phyloP scores from a whole-genome alignment of 2,113 vertebrate genomes.

The Clarias macrocephalus region DNA sequence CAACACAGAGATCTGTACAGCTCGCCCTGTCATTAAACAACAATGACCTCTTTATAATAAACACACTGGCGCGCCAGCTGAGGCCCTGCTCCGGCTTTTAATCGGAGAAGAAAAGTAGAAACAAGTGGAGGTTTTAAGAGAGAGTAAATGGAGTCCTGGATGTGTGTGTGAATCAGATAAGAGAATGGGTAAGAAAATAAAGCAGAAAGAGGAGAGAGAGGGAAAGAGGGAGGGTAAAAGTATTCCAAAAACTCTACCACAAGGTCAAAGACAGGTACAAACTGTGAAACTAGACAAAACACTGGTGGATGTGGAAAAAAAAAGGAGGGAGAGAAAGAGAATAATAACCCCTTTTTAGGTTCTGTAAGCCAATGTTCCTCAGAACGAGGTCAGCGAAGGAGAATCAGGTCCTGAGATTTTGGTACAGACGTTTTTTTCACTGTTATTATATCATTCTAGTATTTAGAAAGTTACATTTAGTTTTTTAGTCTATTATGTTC shows the following conservation, averaged over 20 bases:
- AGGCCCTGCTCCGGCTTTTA: constrained; percentile 51
- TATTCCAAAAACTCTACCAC: not conserved
- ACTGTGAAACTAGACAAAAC: constrained; percentile 3
- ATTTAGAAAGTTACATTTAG: no score
- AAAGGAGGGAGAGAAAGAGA: not conserved
- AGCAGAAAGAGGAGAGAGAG: constrained; percentile 9
- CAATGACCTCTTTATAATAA: constrained; percentile 57
- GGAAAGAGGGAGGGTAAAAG: not conserved
- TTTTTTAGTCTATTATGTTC: not conserved
- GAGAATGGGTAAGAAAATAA: constrained; percentile 62
- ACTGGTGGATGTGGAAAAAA: not conserved
- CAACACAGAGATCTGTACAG: constrained; percentile 50
- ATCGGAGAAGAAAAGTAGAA: constrained; percentile 51
- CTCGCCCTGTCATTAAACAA: constrained; percentile 53
- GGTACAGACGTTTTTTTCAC: not conserved
- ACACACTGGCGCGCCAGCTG: constrained; percentile 44
- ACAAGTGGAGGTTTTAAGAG: constrained; percentile 55
- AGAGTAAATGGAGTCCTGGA: constrained; percentile 56
- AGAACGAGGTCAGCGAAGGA: not conserved
- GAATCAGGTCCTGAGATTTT: not conserved
- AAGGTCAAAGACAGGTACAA: constrained; percentile 1
- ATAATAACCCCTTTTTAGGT: not conserved
- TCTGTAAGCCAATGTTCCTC: not conserved
- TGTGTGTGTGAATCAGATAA: constrained; percentile 63
- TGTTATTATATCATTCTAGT: not conserved